Conservation (phyloP, 2,888 invertebrate genomes). For the Acanthacorydalis orientalis region DNA sequence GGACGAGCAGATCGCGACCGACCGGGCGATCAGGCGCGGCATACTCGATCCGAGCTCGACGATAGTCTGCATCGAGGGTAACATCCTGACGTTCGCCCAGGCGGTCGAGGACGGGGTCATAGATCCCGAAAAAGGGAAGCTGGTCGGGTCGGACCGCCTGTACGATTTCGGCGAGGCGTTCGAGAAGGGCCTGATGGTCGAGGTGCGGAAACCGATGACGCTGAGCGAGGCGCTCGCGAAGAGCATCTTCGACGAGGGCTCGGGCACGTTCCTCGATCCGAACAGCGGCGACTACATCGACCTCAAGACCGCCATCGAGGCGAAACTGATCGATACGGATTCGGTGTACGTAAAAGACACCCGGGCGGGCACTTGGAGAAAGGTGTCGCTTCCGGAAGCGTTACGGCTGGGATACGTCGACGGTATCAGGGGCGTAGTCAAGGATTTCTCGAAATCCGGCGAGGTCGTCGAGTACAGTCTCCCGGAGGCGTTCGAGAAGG, state of each 20-base stretch:
- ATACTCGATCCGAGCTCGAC: conserved; percentile 73
- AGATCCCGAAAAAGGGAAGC: conserved; percentile 55
- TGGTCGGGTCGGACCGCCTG: conserved; percentile 32
- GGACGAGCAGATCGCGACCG: conserved; percentile 63
- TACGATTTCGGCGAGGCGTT: conserved; percentile 74
- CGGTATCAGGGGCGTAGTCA: conserved; percentile 50
- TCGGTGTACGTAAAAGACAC: conserved; percentile 71
- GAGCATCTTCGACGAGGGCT: conserved; percentile 59
- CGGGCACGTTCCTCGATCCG: conserved; percentile 72
- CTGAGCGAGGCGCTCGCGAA: conserved; percentile 68
- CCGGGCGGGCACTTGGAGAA: conserved; percentile 56
- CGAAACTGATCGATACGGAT: conserved; percentile 66
- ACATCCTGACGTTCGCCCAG: conserved; percentile 65
- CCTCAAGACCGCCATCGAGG: conserved; percentile 65
- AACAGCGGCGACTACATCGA: conserved; percentile 60
- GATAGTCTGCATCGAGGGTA: conserved; percentile 67
- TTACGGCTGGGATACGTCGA: conserved; percentile 59
- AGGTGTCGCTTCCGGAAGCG: conserved; percentile 62
- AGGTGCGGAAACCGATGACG: conserved; percentile 65
- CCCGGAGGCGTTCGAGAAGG: conserved; percentile 61
- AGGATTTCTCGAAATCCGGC: conserved; percentile 39
- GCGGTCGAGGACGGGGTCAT: conserved; percentile 64
- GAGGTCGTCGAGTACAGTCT: conserved; percentile 51
- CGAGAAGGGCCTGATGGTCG: conserved; percentile 65
- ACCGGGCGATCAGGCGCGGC: conserved; percentile 69